Percentiles rank a stretch among this genome's conserved stretches.
Evolutionary conservation across 2,797 vertebrate species (phyloP).

Genomic region (Podarcis lilfordi): DNA sequence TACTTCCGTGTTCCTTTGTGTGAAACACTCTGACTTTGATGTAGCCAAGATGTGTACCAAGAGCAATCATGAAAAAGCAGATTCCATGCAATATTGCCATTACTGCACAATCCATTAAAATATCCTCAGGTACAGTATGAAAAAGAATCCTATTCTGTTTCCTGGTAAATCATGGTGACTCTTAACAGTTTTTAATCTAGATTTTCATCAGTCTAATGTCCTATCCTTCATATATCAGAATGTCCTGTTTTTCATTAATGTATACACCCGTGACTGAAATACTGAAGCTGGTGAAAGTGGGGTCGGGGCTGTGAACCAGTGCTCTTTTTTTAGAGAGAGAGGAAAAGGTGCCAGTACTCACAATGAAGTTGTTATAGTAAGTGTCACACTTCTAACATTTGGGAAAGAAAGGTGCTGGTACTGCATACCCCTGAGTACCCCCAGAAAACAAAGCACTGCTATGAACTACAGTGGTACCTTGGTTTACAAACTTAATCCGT

Average conservation of each 20-base stretch:
- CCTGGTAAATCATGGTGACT: not conserved
- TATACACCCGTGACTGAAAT: not conserved
- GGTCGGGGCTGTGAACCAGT: not conserved
- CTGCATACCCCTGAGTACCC: no score
- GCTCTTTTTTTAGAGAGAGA: no score
- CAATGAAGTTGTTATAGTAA: no score
- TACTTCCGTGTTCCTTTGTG: not conserved
- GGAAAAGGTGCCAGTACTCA: no score
- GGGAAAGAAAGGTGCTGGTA: no score
- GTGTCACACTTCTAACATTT: no score
- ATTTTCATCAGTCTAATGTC: slow-evolving; percentile 18
- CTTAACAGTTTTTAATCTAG: slow-evolving; percentile 5
- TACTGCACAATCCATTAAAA: not conserved
- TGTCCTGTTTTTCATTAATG: slow-evolving; percentile 9
- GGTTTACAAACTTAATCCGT: no score
- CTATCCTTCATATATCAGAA: not conserved
- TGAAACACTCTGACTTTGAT: not conserved
- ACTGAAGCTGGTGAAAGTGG: not conserved
- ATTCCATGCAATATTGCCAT: not conserved
- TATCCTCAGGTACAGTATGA: not conserved
- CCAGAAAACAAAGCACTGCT: no score
- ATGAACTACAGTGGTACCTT: no score
- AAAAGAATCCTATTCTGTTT: slow-evolving; percentile 1
- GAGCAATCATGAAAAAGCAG: not conserved
- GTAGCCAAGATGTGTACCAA: not conserved